Conservation (phyloP, 2,113 vertebrate species). For the Rhynchomys soricoides region DNA sequence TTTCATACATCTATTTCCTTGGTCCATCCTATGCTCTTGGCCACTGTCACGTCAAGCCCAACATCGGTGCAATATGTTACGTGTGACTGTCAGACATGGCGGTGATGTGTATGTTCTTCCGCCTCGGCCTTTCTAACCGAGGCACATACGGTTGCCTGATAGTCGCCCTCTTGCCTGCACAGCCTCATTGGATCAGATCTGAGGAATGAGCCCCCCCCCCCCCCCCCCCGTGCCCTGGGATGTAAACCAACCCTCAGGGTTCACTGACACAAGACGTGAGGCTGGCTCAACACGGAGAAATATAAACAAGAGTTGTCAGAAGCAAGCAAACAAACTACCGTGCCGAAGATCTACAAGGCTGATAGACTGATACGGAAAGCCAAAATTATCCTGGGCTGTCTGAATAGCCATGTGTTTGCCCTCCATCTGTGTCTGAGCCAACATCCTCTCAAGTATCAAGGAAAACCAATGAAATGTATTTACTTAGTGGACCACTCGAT, state of each 20-base stretch:
- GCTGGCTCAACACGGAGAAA: neutral
- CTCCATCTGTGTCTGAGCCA: neutral
- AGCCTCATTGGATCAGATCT: neutral
- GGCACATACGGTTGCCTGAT: no score
- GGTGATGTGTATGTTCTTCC: neutral
- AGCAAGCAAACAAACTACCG: neutral
- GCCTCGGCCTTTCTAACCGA: fast-evolving
- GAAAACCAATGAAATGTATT: neutral
- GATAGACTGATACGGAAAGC: neutral
- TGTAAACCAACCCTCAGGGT: neutral
- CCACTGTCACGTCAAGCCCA: neutral
- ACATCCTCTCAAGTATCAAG: neutral
- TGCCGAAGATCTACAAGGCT: neutral
- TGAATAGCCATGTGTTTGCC: neutral
- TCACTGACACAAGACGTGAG: neutral
- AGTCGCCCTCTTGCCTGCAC: neutral
- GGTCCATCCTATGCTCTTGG: neutral
- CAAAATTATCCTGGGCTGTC: no score
- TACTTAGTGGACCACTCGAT: neutral
- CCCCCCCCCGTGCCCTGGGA: neutral
- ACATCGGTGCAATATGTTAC: neutral
- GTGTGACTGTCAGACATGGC: neutral
- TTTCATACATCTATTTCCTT: neutral
- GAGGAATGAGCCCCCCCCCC: neutral
- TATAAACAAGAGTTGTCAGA: neutral